These are phyloP conservation scores for Chiridota heheva DNA, from an alignment of 35 echinoderm and acorn worm species.

Conservation along the genomic window DNA sequence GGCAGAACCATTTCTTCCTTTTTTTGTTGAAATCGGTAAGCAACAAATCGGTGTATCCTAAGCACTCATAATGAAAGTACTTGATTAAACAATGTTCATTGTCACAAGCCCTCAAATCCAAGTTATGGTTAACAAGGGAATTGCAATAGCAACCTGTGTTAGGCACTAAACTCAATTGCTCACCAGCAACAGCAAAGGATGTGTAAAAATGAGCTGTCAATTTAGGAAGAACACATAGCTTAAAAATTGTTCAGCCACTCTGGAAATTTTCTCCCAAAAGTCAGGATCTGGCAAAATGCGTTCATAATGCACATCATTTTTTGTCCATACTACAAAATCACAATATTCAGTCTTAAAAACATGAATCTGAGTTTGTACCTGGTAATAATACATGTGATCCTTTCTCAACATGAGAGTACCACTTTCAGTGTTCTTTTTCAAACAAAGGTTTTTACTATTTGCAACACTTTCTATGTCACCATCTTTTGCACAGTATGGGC, in stretches of 20 bases:
- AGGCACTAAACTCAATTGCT: neutral
- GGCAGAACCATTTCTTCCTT: slow-evolving; percentile 33
- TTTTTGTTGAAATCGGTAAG: slow-evolving; percentile 21
- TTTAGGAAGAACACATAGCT: slow-evolving; percentile 15
- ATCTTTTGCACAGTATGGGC: slow-evolving; percentile 8
- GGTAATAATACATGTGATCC: slow-evolving; percentile 18
- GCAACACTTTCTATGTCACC: neutral
- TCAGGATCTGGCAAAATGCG: neutral
- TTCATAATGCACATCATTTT: neutral
- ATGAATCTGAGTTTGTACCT: slow-evolving; percentile 26
- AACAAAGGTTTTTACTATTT: neutral
- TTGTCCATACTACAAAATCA: slow-evolving; percentile 40
- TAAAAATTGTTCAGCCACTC: slow-evolving; percentile 22
- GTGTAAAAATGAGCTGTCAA: slow-evolving; percentile 7
- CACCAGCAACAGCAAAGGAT: neutral
- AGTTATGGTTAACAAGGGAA: neutral
- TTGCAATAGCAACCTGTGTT: neutral
- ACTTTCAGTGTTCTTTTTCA: neutral
- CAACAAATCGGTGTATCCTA: neutral
- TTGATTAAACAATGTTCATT: slow-evolving; percentile 15
- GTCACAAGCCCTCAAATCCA: slow-evolving; percentile 5
- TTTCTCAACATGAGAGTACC: neutral
- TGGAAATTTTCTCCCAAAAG: slow-evolving; percentile 4
- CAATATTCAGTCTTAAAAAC: slow-evolving; percentile 13
- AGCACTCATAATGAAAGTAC: neutral